Evolutionary conservation across 2,888 invertebrate species (phyloP).

Genomic region (Phrixothrix hirtus): DNA sequence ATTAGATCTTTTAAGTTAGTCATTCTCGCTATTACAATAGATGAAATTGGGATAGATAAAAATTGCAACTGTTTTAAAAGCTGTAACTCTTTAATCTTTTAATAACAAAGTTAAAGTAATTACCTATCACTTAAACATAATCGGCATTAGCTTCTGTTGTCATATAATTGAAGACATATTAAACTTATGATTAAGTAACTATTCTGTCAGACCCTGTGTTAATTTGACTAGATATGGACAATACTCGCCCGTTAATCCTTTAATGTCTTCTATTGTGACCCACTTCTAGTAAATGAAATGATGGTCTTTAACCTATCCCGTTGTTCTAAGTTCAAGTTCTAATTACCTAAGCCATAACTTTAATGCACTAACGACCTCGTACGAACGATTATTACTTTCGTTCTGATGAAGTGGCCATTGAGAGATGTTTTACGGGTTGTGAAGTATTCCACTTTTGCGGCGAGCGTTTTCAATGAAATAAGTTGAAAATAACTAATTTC

Average conservation of each 20-base stretch:
- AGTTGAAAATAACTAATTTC: constrained; percentile 18
- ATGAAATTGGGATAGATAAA: too few species aligned
- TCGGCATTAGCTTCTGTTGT: too few species aligned
- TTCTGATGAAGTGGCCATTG: constrained; percentile 35
- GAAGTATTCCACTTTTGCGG: constrained; percentile 10
- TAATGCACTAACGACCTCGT: constrained; percentile 33
- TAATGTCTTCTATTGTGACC: constrained; percentile 18
- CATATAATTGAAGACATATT: constrained; percentile 1
- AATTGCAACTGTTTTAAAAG: too few species aligned
- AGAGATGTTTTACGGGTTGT: constrained; percentile 33
- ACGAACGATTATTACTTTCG: constrained; percentile 34
- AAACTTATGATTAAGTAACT: constrained; percentile 5
- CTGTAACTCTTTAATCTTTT: too few species aligned
- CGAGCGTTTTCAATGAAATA: constrained; percentile 16
- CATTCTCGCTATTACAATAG: background rate
- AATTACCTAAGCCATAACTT: constrained; percentile 30
- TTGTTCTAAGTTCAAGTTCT: constrained; percentile 22
- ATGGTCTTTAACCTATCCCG: constrained; percentile 20
- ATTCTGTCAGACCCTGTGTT: background rate
- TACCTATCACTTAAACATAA: too few species aligned
- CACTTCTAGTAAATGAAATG: constrained; percentile 15
- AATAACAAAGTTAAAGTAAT: too few species aligned
- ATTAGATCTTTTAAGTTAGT: too few species aligned
- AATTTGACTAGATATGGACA: constrained; percentile 14
- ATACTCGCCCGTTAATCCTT: constrained; percentile 13